phyloP scores from a whole-genome alignment of 2,888 invertebrate genomes.

The Morinoia aosen region DNA sequence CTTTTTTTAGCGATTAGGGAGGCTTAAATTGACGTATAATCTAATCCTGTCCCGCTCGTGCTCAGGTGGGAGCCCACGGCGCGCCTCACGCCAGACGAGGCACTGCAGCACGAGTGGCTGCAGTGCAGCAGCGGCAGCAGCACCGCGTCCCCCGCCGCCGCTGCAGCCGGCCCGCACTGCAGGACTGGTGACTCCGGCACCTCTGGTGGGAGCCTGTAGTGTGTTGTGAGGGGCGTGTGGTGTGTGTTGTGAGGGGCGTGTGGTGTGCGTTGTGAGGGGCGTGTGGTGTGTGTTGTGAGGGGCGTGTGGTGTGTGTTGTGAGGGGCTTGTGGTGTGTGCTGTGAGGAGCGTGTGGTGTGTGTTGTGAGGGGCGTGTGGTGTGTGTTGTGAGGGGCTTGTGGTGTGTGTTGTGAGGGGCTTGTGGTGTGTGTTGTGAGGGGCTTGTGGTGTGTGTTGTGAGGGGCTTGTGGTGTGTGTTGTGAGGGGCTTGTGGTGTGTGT shows the following conservation, averaged over 20 bases:
- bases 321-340: neutral
- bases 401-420: too few relatives aligned
- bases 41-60: neutral
- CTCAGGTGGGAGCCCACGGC: slow-evolving; percentile 91
- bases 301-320: neutral
- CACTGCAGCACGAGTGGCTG: slow-evolving; percentile 89
- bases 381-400: neutral
- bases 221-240: neutral
- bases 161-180: neutral
- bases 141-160: neutral
- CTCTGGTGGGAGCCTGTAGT: neutral
- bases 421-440: neutral
- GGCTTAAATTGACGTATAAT: too few relatives aligned
- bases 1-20: too few relatives aligned
- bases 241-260: neutral
- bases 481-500: too few relatives aligned
- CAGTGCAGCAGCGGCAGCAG: slow-evolving; percentile 50
- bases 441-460: neutral
- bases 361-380: neutral
- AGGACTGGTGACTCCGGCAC: neutral
- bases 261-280: neutral
- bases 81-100: slow-evolving; percentile 92
- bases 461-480: neutral
- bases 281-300: neutral
- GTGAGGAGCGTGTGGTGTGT: neutral